These are phyloP conservation scores for Crocidura indochinensis DNA, from an alignment of 2,797 vertebrate species.

Conservation along the genomic window DNA sequence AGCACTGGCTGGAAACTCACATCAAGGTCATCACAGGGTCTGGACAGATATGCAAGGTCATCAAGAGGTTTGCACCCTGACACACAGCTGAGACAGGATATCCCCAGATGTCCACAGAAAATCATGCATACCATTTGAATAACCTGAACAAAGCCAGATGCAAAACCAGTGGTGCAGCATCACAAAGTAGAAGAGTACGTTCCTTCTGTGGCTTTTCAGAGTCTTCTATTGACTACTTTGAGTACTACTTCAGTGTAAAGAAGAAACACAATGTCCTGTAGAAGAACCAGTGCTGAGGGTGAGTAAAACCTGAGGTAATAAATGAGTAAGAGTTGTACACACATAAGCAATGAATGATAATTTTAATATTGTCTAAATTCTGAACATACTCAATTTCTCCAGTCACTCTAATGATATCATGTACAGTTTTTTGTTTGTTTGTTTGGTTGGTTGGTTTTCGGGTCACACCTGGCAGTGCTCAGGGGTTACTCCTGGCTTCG, in stretches of 20 bases:
- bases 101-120: background rate
- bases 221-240: constrained; percentile 53
- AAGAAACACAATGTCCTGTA: background rate
- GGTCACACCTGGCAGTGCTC: too few relatives aligned
- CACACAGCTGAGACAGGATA: background rate
- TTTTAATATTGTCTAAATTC: background rate
- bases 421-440: background rate
- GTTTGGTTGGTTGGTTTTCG: too few relatives aligned
- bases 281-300: background rate
- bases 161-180: background rate
- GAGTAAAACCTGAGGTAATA: background rate
- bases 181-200: constrained; percentile 11
- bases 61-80: background rate
- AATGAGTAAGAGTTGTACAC: background rate
- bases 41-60: background rate
- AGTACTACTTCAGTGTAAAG: background rate
- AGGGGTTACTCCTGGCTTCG: too few relatives aligned
- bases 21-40: background rate
- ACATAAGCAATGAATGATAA: constrained; percentile 21
- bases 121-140: background rate
- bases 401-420: background rate
- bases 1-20: background rate
- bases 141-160: background rate
- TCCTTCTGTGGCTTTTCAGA: background rate
- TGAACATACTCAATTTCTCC: background rate